Base-by-base conservation (phyloP, 1,140 invertebrate species). In the Caenorhabditis brenneri region DNA sequence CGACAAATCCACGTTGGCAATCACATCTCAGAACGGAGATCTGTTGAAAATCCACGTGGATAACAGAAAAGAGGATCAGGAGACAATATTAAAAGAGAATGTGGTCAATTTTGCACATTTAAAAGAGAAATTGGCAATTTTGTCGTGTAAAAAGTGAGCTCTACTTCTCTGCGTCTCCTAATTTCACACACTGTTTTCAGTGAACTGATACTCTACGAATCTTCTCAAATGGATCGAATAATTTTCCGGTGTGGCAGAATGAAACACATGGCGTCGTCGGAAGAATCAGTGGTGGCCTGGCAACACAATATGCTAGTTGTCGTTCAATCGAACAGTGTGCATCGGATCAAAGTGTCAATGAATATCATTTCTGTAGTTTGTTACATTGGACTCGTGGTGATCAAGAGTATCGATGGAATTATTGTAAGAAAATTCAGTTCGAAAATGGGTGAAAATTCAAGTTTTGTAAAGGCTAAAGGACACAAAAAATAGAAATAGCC, bases 21-120 rank as follows among this genome's bases (percentile, higher is more conserved):
- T 74, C 29, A 74, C 29, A 10, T 42, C 36, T 10, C 65, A 74
- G n/a, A 74, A 74, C 12, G 65, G 65, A 27, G 36, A 74, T 74
- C 10, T 74, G 7, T 12, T 74, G 10, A 42, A 74, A 74, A 39
- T 74, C 10, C 33, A 46, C 6, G n/a, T 74, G n/a, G 36, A 74
- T 46, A 36, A 0, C 19, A 36, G 24, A 29, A 27, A 27, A 4
- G 22, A 7, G 15, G 7, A 16, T 51, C 19, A n/a, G 19, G 19
- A 7, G 49, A n/a, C 16, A 19, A n/a, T 65, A 22, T 12, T 74
- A 15, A 42, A 42, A 31, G 65, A 27, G 5, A 10, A 42, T 27
- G 19, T 74, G 10, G 19, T 74, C 22, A 42, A 39, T 74, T 74
- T 74, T 9, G 36, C 36, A 9, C 0, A 24, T 33, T 33, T 65